Evolutionary conservation across 2,113 vertebrate species (phyloP).

Genomic region (Glaucomys volans): DNA sequence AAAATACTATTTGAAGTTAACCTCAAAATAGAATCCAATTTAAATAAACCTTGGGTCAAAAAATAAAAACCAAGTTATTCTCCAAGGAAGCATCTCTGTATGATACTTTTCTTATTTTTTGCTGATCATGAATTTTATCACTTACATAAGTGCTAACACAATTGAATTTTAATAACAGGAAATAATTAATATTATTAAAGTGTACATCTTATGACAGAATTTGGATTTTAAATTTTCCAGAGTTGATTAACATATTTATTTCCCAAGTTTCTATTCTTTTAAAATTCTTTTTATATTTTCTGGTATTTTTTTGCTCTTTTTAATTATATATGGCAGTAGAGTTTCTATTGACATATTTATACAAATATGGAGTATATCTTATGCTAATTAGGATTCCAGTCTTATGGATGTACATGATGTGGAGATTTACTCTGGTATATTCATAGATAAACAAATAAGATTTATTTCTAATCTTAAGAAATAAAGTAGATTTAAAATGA

Average conservation of each 20-base stretch:
- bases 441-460: no score
- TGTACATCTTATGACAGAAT: not conserved
- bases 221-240: not conserved
- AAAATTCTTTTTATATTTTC: no score
- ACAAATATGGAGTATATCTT: no score
- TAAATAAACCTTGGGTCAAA: not conserved
- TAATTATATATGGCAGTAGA: no score
- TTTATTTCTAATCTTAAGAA: not conserved
- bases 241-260: not conserved
- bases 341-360: no score
- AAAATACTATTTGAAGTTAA: not conserved
- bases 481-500: not conserved
- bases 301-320: no score
- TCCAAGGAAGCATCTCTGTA: not conserved
- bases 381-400: no score
- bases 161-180: not conserved
- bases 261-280: not conserved
- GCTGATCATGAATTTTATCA: not conserved
- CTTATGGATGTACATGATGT: no score
- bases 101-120: not conserved
- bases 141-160: not conserved
- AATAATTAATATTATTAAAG: not conserved
- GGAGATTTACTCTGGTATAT: no score
- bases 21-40: conserved; percentile 6
- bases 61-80: not conserved